These are phyloP conservation scores for Eremophila alpestris DNA, from an alignment of 2,797 vertebrate species.

Conservation along the genomic window DNA sequence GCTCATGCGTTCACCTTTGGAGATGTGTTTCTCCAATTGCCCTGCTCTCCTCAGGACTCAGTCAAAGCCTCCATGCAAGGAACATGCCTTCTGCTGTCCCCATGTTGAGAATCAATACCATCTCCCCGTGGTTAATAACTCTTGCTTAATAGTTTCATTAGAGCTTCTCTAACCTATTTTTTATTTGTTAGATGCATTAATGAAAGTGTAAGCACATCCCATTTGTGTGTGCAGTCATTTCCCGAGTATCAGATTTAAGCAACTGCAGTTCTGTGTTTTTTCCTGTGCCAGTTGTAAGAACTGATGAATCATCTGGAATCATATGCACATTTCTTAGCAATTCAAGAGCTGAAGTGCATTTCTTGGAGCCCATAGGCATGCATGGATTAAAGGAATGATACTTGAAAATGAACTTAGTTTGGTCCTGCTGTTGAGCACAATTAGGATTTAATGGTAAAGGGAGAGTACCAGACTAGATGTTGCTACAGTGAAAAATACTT, in stretches of 20 bases:
- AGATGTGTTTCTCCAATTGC: not conserved
- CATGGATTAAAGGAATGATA: not conserved
- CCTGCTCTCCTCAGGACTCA: not conserved
- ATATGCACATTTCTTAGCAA: not conserved
- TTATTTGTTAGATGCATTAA: not conserved
- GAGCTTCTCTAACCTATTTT: not conserved
- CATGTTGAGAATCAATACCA: rapidly evolving
- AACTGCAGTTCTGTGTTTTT: not conserved
- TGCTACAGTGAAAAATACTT: not conserved
- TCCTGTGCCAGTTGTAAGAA: not conserved
- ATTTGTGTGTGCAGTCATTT: not conserved
- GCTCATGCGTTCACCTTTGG: not conserved
- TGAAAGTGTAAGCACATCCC: not conserved
- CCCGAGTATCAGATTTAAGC: not conserved
- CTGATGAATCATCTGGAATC: not conserved
- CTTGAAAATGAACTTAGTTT: not conserved
- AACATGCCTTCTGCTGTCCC: not conserved
- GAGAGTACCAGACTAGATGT: not conserved
- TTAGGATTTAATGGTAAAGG: not conserved
- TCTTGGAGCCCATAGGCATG: not conserved
- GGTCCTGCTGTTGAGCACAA: not conserved
- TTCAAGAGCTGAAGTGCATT: not conserved
- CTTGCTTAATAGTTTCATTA: not conserved
- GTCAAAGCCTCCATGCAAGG: not conserved
- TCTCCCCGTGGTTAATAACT: not conserved